Evolutionary conservation across 2,797 vertebrate species (phyloP).

Genomic region (Rhabdophis nuchalis): DNA sequence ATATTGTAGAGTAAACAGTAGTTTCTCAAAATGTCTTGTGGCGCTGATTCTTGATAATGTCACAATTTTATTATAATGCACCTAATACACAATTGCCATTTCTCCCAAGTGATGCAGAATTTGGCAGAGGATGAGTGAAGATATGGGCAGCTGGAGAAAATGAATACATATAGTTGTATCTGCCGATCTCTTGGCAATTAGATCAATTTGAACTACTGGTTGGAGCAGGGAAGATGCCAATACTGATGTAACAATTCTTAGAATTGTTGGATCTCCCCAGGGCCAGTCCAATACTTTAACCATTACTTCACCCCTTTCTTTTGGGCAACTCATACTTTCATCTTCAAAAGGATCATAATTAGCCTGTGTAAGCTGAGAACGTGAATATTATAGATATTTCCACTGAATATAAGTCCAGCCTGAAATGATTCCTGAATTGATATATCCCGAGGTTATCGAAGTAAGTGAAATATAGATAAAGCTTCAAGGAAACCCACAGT

Average conservation of each 20-base stretch:
- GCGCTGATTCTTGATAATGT: constrained; percentile 41
- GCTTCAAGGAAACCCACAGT: not conserved
- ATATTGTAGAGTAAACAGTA: not conserved
- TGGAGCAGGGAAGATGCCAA: not conserved
- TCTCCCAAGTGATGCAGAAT: not conserved
- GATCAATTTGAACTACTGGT: not conserved
- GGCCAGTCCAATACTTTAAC: not conserved
- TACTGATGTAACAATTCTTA: not conserved
- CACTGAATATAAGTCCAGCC: not conserved
- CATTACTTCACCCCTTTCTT: not conserved
- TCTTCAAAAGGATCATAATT: not conserved
- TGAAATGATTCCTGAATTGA: not conserved
- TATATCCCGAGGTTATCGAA: not conserved
- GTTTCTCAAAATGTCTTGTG: not conserved
- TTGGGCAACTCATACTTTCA: not conserved
- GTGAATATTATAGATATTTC: not conserved
- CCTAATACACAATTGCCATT: not conserved
- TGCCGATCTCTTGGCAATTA: not conserved
- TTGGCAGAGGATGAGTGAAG: not conserved
- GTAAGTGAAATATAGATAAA: not conserved
- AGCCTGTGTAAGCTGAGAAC: not conserved
- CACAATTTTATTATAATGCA: constrained; percentile 33
- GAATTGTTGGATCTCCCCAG: not conserved
- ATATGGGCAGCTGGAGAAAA: not conserved
- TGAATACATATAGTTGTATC: not conserved